Conservation (phyloP, 1,140 invertebrate genomes). For the Brachionus asplanchnoidis region DNA sequence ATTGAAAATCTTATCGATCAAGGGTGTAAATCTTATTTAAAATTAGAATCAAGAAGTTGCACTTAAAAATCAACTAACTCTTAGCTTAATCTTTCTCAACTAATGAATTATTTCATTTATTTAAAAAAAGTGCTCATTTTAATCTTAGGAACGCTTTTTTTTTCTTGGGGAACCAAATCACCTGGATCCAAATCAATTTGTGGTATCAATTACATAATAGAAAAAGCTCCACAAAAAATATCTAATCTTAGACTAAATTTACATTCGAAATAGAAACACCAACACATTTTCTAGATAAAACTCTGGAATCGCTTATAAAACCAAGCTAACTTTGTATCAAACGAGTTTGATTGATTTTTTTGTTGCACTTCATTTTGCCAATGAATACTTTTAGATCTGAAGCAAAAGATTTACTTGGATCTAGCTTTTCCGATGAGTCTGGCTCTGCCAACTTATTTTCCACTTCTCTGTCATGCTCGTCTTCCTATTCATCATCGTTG, state of each 20-base stretch:
- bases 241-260: slow-evolving; percentile 35
- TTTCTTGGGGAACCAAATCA: background rate
- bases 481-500: background rate
- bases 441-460: background rate
- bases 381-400: slow-evolving; percentile 2
- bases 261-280: slow-evolving; percentile 9
- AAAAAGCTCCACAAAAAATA: background rate
- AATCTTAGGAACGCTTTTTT: background rate
- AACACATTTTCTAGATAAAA: background rate
- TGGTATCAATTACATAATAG: background rate
- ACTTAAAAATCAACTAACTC: background rate
- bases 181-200: background rate
- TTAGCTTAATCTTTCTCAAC: background rate
- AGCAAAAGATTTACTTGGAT: background rate
- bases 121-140: background rate
- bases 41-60: background rate
- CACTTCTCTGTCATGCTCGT: background rate
- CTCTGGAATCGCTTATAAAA: background rate
- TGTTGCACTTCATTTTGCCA: background rate
- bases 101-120: background rate
- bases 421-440: background rate
- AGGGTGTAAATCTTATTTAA: background rate
- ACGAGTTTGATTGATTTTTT: background rate
- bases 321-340: background rate
- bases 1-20: background rate